These are phyloP conservation scores for Drosophila sordidapex DNA, from an alignment of 2,888 invertebrate genomes.

Conservation along the genomic window DNA sequence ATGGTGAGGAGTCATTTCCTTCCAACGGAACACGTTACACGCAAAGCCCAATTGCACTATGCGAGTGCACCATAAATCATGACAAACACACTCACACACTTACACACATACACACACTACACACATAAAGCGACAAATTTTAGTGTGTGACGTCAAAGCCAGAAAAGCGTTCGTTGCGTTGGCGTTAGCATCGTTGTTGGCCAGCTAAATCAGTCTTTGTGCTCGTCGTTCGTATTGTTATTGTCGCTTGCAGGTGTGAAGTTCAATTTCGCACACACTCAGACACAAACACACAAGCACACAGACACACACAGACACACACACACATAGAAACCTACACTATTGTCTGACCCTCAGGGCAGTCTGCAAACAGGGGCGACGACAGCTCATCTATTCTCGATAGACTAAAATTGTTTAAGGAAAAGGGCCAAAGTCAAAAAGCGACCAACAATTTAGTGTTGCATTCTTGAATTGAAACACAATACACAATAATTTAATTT, in stretches of 20 bases:
- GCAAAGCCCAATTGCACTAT: constrained; percentile 53
- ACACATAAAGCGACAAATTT: constrained; percentile 7
- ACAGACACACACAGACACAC: not conserved
- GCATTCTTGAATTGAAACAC: not conserved
- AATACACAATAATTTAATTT: not conserved
- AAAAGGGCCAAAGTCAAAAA: not conserved
- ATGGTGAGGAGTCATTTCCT: constrained; percentile 17
- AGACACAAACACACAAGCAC: not conserved
- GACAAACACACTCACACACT: constrained; percentile 20
- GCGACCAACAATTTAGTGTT: not conserved
- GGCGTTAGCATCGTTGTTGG: not conserved
- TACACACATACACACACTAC: constrained; percentile 1
- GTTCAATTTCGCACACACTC: constrained; percentile 12
- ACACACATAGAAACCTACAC: not conserved
- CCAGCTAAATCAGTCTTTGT: constrained; percentile 8
- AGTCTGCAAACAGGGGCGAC: constrained; percentile 14
- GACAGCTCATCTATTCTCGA: constrained; percentile 43
- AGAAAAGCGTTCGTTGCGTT: constrained; percentile 44
- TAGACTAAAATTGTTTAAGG: not conserved
- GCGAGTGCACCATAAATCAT: constrained; percentile 64
- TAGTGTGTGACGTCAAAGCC: constrained; percentile 62
- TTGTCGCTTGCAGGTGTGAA: constrained; percentile 21
- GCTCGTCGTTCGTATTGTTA: constrained; percentile 15
- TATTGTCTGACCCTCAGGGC: constrained; percentile 11
- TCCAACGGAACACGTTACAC: constrained; percentile 35